phyloP scores from a whole-genome alignment of 2,888 invertebrate genomes.

The Trichopoda pennipes region DNA sequence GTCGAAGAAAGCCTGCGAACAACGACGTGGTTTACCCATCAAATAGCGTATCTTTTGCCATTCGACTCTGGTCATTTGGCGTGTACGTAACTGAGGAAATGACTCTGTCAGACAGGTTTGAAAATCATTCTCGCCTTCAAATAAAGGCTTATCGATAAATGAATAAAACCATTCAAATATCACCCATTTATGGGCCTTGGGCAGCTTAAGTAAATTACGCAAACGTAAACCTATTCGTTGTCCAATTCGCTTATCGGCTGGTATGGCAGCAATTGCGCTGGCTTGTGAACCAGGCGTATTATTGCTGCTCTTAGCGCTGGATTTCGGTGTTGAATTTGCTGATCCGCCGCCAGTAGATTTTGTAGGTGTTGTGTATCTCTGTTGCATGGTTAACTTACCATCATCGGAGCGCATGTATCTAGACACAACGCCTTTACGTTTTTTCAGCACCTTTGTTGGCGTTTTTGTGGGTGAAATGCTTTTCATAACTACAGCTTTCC shows the following conservation, averaged over 20 bases:
- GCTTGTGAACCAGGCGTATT: conserved; percentile 56
- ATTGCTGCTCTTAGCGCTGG: conserved; percentile 57
- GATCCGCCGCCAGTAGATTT: conserved; percentile 54
- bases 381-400: conserved; percentile 44
- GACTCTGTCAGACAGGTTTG: conserved; percentile 93
- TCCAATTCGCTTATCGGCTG: conserved; percentile 91
- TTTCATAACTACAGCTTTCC: conserved; percentile 79
- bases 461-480: conserved; percentile 82
- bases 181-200: conserved; percentile 99
- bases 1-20: conserved; percentile 96
- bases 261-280: conserved; percentile 74
- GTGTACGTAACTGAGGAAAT: conserved; percentile 94
- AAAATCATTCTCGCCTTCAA: conserved; percentile 98
- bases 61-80: conserved; percentile 91
- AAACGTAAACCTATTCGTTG: conserved; percentile 94
- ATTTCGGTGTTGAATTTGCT: conserved; percentile 67
- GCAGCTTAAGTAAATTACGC: conserved; percentile 95
- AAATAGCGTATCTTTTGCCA: conserved; percentile 97
- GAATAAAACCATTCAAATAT: conserved; percentile 99
- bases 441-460: conserved; percentile 81
- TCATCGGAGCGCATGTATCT: conserved; percentile 79
- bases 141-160: conserved; percentile 96
- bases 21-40: conserved; percentile 98
- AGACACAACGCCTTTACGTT: conserved; percentile 81
- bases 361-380: conserved; percentile 60